Evolutionary conservation across 2,113 vertebrate species (phyloP).

Genomic region (Nibea albiflora): DNA sequence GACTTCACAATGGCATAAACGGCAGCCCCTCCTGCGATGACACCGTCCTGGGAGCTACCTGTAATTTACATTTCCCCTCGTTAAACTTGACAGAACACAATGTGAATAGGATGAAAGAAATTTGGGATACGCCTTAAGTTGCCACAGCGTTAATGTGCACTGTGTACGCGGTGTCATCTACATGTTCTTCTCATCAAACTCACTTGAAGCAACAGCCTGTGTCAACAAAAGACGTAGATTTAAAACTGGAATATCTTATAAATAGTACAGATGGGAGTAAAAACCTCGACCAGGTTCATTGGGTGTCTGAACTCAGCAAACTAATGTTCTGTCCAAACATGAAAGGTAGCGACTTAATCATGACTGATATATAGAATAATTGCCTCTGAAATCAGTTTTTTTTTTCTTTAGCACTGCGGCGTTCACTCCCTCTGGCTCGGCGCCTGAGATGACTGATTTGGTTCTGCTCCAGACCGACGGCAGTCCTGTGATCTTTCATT

Average conservation of each 20-base stretch:
- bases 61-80: background rate
- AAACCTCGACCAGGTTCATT: background rate
- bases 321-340: conserved; percentile 12
- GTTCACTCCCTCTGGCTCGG: conserved; percentile 26
- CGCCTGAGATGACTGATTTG: conserved; percentile 51
- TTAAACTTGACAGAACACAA: background rate
- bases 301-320: background rate
- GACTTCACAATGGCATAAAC: background rate
- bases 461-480: conserved; percentile 28
- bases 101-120: background rate
- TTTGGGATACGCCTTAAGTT: background rate
- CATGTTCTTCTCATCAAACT: background rate
- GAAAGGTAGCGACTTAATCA: background rate
- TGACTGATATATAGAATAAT: conserved; percentile 4
- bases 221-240: background rate
- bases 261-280: background rate
- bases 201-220: background rate
- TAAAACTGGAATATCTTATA: background rate
- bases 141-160: background rate
- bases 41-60: conserved; percentile 22
- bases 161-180: background rate
- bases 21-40: background rate
- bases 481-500: conserved; percentile 63
- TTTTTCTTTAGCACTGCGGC: background rate
- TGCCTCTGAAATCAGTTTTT: conserved; percentile 27